Conservation (phyloP, 2,113 vertebrate species). For the Chascanopsetta lugubris region DNA sequence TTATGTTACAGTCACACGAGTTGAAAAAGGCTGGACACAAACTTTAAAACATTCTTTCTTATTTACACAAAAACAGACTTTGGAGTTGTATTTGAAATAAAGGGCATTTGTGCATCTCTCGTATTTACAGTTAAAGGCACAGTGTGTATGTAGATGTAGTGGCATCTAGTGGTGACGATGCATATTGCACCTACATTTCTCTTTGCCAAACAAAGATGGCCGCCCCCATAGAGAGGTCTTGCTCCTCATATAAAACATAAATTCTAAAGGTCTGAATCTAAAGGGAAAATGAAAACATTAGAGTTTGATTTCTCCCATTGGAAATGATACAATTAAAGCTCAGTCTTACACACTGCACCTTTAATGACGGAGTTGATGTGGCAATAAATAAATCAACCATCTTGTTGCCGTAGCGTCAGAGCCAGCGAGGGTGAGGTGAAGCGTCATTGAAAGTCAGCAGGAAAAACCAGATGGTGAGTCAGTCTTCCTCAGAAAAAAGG, state of each 20-base stretch:
- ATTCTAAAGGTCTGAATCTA: too few species aligned
- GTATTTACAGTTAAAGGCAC: neutral
- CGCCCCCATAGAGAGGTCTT: too few species aligned
- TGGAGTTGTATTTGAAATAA: constrained; percentile 37
- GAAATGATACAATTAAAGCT: too few species aligned
- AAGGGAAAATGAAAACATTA: too few species aligned
- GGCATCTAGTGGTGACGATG: too few species aligned
- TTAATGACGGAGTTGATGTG: neutral
- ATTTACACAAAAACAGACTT: constrained; percentile 2
- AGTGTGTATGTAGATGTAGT: too few species aligned
- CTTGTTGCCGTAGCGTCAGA: neutral
- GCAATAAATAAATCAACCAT: constrained; percentile 45
- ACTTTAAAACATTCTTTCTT: neutral
- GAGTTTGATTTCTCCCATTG: too few species aligned
- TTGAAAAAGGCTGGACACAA: constrained; percentile 1
- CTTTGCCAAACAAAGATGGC: too few species aligned
- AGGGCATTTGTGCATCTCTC: constrained; percentile 1
- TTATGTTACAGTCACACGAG: constrained; percentile 10
- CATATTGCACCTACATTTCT: too few species aligned
- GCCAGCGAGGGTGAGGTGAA: neutral
- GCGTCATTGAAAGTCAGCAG: constrained; percentile 13
- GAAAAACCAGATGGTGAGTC: neutral
- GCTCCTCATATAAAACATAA: too few species aligned
- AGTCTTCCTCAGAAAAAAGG: constrained; percentile 1
- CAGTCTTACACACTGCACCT: too few species aligned